These are phyloP conservation scores for Empidonax alnorum DNA, from an alignment of 2,113 vertebrate species.

Conservation along the genomic window DNA sequence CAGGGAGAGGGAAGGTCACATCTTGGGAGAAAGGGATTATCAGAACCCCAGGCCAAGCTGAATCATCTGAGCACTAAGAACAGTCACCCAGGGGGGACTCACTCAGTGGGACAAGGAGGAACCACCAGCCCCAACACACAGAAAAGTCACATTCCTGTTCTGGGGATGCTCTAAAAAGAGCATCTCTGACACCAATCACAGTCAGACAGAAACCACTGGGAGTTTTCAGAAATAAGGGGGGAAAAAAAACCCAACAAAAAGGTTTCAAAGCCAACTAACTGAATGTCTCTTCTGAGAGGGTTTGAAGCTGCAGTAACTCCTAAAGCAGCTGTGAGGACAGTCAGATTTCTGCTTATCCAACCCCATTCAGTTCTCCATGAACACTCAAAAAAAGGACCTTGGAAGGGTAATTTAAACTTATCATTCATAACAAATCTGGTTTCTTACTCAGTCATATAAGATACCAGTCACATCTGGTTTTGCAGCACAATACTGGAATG, in stretches of 20 bases:
- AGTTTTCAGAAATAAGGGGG: not conserved
- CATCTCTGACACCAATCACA: not conserved
- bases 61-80: not conserved
- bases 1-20: slow-evolving; percentile 22
- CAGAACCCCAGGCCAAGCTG: not conserved
- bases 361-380: not conserved
- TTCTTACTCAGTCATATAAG: not conserved
- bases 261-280: not conserved
- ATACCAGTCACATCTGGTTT: not conserved
- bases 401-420: not conserved
- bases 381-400: not conserved
- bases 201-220: not conserved
- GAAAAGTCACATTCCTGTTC: not conserved
- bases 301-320: not conserved
- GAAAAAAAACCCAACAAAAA: not conserved
- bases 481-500: not conserved
- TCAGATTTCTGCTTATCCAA: not conserved
- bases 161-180: not conserved
- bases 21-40: not conserved
- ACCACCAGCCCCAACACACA: not conserved
- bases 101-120: not conserved
- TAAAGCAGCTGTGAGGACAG: not conserved
- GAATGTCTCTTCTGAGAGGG: not conserved
- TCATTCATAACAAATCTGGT: not conserved
- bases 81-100: not conserved